phyloP scores from a whole-genome alignment of 2,113 vertebrate species.

The Anguilla rostrata region DNA sequence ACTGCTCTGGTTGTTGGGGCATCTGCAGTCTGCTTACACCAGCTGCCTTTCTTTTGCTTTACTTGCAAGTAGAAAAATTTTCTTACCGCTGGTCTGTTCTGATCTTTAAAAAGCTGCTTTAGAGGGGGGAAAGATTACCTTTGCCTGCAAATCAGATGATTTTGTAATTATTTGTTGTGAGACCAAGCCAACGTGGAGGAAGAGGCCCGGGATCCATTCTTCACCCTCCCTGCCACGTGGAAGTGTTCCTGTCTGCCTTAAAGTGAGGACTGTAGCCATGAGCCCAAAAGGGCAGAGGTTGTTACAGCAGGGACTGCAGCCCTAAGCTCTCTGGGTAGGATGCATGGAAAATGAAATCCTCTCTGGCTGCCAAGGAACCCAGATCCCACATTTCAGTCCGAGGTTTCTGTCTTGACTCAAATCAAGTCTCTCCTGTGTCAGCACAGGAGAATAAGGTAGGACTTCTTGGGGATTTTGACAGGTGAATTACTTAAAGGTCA shows the following conservation, averaged over 20 bases:
- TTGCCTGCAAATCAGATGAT: constrained; percentile 20
- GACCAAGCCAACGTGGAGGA: constrained; percentile 23
- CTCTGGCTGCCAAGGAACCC: neutral
- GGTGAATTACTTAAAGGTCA: neutral
- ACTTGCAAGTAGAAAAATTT: neutral
- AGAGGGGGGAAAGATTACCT: constrained; percentile 19
- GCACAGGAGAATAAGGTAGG: neutral
- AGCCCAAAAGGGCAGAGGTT: neutral
- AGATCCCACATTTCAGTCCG: neutral
- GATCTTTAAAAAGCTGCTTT: neutral
- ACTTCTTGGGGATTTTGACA: neutral
- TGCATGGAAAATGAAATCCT: constrained; percentile 5
- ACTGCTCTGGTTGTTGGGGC: neutral
- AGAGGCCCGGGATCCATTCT: constrained; percentile 22
- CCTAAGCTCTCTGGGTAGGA: too few relatives aligned
- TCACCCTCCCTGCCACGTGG: constrained; percentile 14
- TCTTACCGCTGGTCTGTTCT: constrained; percentile 17
- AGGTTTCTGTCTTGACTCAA: neutral
- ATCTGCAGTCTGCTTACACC: neutral
- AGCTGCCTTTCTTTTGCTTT: neutral
- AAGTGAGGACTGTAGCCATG: neutral
- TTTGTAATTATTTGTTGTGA: constrained; percentile 31
- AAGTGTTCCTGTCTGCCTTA: neutral
- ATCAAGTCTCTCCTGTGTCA: neutral
- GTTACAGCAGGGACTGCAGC: neutral